phyloP scores from a whole-genome alignment of 2,113 vertebrate genomes.

The Sorex fumeus region DNA sequence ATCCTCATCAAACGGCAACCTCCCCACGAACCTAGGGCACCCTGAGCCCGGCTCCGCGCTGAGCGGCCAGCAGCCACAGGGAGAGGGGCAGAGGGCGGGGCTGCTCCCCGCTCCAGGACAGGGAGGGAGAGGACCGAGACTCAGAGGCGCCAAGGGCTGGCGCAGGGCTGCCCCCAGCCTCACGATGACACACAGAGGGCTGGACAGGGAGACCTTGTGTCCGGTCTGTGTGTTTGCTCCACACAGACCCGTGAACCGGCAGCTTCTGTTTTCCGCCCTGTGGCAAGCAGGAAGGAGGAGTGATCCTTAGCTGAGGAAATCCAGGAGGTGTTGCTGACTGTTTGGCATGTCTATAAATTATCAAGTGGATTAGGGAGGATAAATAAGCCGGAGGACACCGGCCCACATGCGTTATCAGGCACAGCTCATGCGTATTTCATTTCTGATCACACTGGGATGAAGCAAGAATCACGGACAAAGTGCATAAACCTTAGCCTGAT shows the following conservation, averaged over 20 bases:
- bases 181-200: not conserved
- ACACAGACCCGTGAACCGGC: not conserved
- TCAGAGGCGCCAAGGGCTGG: not conserved
- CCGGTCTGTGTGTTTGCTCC: not conserved
- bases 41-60: not conserved
- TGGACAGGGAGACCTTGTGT: rapidly evolving
- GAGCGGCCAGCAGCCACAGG: not conserved
- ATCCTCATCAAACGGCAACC: not conserved
- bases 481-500: slow-evolving; percentile 33
- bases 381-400: not conserved
- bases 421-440: slow-evolving; percentile 39
- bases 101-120: too few species aligned
- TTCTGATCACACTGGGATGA: not conserved
- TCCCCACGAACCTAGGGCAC: not conserved
- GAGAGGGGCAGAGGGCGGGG: too few species aligned
- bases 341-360: not conserved
- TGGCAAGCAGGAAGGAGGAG: not conserved
- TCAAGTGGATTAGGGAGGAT: slow-evolving; percentile 67
- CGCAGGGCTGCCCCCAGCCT: not conserved
- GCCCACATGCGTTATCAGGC: not conserved
- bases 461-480: slow-evolving; percentile 40
- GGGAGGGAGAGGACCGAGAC: not conserved
- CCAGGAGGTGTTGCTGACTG: not conserved
- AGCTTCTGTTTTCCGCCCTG: not conserved
- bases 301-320: not conserved